phyloP scores from a whole-genome alignment of 2,113 vertebrate species.

The Oncorhynchus nerka region DNA sequence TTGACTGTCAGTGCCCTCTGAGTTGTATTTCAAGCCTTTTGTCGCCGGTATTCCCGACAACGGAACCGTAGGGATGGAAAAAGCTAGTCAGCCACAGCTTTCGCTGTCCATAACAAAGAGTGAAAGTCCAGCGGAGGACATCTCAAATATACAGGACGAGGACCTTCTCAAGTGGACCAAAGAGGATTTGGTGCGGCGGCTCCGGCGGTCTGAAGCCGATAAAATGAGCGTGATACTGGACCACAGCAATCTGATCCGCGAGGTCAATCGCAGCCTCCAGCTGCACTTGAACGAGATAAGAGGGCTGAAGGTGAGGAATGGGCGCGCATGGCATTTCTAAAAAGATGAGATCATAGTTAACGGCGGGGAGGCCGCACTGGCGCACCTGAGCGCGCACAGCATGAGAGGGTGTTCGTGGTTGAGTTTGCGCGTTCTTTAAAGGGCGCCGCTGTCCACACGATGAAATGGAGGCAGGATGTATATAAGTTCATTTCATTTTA shows the following conservation, averaged over 20 bases:
- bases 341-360: conserved; percentile 68
- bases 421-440: conserved; percentile 17
- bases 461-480: neutral
- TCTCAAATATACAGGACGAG: conserved; percentile 90
- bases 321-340: conserved; percentile 32
- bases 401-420: conserved; percentile 8
- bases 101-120: conserved; percentile 74
- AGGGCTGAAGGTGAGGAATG: conserved; percentile 88
- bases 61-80: conserved; percentile 70
- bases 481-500: too few relatives aligned
- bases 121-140: conserved; percentile 82
- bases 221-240: conserved; percentile 98
- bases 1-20: conserved; percentile 38
- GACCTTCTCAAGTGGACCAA: conserved; percentile 94
- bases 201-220: conserved; percentile 91
- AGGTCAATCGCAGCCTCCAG: conserved; percentile 97
- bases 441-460: conserved; percentile 3
- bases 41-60: conserved; percentile 33
- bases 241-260: conserved; percentile 96
- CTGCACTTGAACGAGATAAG: conserved; percentile 96
- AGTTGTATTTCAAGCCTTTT: conserved; percentile 57
- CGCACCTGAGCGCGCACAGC: conserved; percentile 61
- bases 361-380: neutral
- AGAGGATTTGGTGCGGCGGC: conserved; percentile 90
- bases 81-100: conserved; percentile 63